Percentiles rank a stretch among this genome's conserved stretches.
Evolutionary conservation across 2,797 vertebrate genomes (phyloP).

Genomic region (Ptychadena robeensis): DNA sequence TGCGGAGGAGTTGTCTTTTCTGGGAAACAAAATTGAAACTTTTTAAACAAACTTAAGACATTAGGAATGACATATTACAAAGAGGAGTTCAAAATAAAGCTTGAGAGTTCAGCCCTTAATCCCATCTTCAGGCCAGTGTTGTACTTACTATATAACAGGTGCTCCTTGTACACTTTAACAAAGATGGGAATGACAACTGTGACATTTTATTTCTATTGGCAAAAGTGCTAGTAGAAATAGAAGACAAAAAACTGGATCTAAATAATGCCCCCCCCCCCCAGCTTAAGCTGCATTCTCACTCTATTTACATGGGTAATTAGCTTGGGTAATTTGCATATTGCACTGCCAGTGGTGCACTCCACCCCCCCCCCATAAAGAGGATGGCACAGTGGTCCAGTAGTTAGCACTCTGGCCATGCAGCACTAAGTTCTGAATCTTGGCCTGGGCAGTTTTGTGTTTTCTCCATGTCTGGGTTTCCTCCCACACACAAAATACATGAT

Average conservation of each 20-base stretch:
- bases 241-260: background rate
- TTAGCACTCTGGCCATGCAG: too few relatives aligned
- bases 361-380: too few relatives aligned
- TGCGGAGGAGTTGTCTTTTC: constrained; percentile 40
- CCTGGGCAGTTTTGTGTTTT: too few relatives aligned
- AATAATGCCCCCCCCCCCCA: background rate
- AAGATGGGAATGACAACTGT: constrained; percentile 9
- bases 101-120: constrained; percentile 53
- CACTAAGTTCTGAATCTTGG: too few relatives aligned
- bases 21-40: constrained; percentile 11
- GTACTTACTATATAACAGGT: constrained; percentile 38
- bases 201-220: constrained; percentile 22
- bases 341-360: too few relatives aligned
- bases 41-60: background rate
- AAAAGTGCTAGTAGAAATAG: background rate
- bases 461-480: too few relatives aligned
- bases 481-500: too few relatives aligned
- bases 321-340: too few relatives aligned
- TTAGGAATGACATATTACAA: constrained; percentile 23
- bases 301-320: too few relatives aligned
- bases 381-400: too few relatives aligned
- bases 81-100: constrained; percentile 25
- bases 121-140: constrained; percentile 48
- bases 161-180: constrained; percentile 35
- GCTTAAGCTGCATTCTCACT: background rate